Base-by-base conservation (phyloP, 2,797 vertebrate genomes). In the Onychomys torridus region DNA sequence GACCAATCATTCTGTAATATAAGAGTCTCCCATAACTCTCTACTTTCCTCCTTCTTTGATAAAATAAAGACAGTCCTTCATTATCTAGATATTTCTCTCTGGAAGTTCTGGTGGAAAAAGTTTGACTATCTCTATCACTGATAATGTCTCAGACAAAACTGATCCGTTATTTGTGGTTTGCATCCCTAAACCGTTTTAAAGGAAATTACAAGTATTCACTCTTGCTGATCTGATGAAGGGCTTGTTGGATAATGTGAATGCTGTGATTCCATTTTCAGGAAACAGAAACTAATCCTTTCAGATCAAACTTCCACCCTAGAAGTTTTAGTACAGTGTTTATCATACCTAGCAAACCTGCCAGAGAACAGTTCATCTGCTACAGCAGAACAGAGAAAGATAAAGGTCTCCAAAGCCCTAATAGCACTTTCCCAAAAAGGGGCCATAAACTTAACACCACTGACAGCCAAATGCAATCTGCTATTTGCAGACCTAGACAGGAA, bases 371-470 rank as follows among this genome's bases (percentile, higher is more conserved):
- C 77, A 96, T 67, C 88, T 94, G 95, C 96, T 95, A 90, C 90
- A 98, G 97, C 95, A 71, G 97, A 97, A 98, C 97, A 92, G 97
- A 98, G 93, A 91, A 95, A 98, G 97, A 98, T 97, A 96, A 97
- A 97, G 89, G 97, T 93, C 97, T 97, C 94, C 95, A 93, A 97
- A 97, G 86, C 95, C 95, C 97, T 97, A 97, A 98, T 5, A 97
- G 96, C 93, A 96, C 95, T 96, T 97, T 95, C 90, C 91, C 57
- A 92, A 98, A 97, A 95, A 96, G 82, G n/a, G 97, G 96, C 90
- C 92, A 93, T 83, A 98, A 92, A 96, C 87, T 89, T 97, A 85
- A 98, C 95, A 96, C 73, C 79, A 40, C 37, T 85, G 88, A 97
- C 96, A 93, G 85, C 37, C 95, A 96, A 98, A 98, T 88, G 89